Base-by-base conservation (phyloP, 2,888 invertebrate species). In the Apoderus coryli region DNA sequence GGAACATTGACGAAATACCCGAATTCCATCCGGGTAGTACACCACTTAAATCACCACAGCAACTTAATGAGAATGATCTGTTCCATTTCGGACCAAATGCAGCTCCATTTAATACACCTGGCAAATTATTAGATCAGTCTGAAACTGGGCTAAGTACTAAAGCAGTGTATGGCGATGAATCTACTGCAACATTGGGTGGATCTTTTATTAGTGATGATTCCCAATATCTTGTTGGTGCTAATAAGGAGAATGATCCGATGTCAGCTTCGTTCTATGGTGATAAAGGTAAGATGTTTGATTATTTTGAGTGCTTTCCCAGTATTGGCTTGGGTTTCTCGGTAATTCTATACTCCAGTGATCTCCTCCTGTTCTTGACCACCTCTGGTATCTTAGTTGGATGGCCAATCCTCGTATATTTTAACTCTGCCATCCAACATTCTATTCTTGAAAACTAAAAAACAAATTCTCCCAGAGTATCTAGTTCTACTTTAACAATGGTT, bases 231-330 rank as follows among this genome's bases (percentile, higher is more conserved):
- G 40, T 37, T 30, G 26, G 33, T 7, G 60, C 47, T 11, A 41
- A 40, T 24, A 69, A 69, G 47, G 67, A 69, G 47, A 56, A 64
- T 34, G 70, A 71, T 56, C 70, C 70, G 10, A 72, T 72, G 71
- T 69, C 67, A 38, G 69, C 68, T 68, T 70, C 70, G 31, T 71
- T 71, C 50, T 70, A 70, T 46, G 69, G 69, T 45, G 69, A 70
- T 45, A 66, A 69, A 47, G 65, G 65, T n/a, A n/a, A n/a, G n/a
- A n/a, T n/a, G n/a, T n/a, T 43, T 65, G n/a, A n/a, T n/a, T n/a
- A n/a, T n/a, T n/a, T n/a, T n/a, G n/a, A n/a, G n/a, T n/a, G n/a
- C n/a, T n/a, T n/a, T n/a, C n/a, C n/a, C n/a, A n/a, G n/a, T n/a
- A n/a, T n/a, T n/a, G n/a, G n/a, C n/a, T n/a, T n/a, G n/a, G n/a